Evolutionary conservation across 2,113 vertebrate genomes (phyloP).

Genomic region (Neotragus moschatus): DNA sequence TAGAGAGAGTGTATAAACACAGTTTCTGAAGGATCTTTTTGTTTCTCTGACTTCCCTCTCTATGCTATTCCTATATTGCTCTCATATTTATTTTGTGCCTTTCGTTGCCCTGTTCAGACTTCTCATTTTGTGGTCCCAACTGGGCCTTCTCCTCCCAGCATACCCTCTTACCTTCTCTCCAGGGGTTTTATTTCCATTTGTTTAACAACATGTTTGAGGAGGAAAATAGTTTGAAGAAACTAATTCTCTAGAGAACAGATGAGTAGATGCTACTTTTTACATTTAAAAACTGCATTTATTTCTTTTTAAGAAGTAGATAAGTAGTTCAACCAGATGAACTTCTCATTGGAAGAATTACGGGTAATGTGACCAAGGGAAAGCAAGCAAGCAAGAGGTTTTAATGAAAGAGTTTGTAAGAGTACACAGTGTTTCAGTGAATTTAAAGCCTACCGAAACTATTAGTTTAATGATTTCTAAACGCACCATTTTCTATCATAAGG

Average conservation of each 20-base stretch:
- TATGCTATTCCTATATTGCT: background rate
- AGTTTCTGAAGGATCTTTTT: background rate
- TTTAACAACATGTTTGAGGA: background rate
- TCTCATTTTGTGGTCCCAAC: background rate
- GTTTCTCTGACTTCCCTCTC: background rate
- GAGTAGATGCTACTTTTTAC: background rate
- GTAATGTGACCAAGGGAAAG: background rate
- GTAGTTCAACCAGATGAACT: background rate
- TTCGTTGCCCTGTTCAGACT: background rate
- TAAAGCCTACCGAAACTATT: background rate
- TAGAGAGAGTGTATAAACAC: background rate
- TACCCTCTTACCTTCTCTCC: background rate
- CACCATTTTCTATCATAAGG: background rate
- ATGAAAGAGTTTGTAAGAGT: background rate
- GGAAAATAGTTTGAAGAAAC: background rate
- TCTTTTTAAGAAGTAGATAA: background rate
- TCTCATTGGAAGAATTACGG: background rate
- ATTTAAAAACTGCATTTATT: background rate
- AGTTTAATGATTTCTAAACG: background rate
- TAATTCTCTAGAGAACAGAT: background rate
- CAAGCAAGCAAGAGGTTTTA: background rate
- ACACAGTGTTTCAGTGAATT: background rate
- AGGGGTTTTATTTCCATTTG: background rate
- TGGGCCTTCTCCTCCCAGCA: background rate
- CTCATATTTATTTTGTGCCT: background rate